phyloP scores from a whole-genome alignment of 2,113 vertebrate species.

The Gallinago media region DNA sequence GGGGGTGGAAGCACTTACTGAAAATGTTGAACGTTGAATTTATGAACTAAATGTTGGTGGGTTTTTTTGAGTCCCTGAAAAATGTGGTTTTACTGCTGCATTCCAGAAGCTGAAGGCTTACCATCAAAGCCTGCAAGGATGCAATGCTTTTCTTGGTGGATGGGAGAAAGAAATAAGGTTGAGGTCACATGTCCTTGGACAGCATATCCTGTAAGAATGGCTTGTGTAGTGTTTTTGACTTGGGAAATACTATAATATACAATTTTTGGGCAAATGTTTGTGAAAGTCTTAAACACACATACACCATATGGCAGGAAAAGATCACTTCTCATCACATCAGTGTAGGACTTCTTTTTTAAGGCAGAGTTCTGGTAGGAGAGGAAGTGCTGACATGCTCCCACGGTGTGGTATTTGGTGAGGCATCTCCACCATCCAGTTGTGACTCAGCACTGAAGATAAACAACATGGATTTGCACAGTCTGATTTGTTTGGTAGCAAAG shows the following conservation, averaged over 20 bases:
- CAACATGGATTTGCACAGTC: neutral
- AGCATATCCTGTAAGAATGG: neutral
- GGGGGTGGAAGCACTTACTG: neutral
- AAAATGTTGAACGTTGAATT: neutral
- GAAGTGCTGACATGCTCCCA: neutral
- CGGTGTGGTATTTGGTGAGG: neutral
- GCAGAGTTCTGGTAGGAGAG: neutral
- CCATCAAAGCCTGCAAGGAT: neutral
- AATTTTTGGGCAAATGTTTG: neutral
- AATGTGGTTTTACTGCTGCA: neutral
- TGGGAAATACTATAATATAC: neutral
- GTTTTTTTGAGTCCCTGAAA: neutral
- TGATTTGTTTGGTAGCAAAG: neutral
- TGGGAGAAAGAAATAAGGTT: neutral
- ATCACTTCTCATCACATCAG: neutral
- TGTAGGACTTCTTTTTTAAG: neutral
- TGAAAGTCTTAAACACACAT: neutral
- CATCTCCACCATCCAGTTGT: neutral
- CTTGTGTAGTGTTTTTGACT: neutral
- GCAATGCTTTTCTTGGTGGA: neutral
- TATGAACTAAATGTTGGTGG: neutral
- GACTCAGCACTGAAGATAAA: conserved; percentile 23
- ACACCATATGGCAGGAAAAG: neutral
- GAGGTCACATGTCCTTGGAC: neutral
- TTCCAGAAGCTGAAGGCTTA: neutral